These are phyloP conservation scores for Drosophila burlai DNA, from an alignment of 1,140 invertebrate species.

Conservation along the genomic window DNA sequence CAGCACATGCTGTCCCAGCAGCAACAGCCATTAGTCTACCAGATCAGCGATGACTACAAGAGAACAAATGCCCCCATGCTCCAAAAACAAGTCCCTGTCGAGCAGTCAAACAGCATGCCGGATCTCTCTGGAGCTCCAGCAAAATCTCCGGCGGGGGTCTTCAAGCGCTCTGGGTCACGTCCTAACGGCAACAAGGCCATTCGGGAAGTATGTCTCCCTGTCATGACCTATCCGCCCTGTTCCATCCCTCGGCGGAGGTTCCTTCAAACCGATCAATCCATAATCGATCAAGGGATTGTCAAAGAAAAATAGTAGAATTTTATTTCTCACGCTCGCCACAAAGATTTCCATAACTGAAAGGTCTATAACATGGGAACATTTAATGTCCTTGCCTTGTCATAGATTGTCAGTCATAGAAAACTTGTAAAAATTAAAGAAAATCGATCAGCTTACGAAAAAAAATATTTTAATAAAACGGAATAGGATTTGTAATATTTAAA, in stretches of 20 bases:
- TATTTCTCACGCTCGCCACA: neutral
- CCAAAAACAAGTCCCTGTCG: neutral
- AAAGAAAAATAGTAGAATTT: constrained; percentile 3
- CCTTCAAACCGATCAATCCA: neutral
- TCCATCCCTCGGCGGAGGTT: neutral
- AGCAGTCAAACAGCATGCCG: constrained; percentile 51
- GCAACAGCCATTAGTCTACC: constrained; percentile 28
- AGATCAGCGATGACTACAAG: constrained; percentile 2
- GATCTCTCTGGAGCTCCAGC: constrained; percentile 24
- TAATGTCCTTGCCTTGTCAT: neutral
- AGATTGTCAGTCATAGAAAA: constrained; percentile 13
- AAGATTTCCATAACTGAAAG: constrained; percentile 13
- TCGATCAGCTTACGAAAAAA: neutral
- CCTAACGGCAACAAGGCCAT: neutral
- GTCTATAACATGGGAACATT: constrained; percentile 1
- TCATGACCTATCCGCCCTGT: constrained; percentile 28
- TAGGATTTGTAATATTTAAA: neutral
- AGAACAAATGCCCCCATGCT: neutral
- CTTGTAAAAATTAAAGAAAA: neutral
- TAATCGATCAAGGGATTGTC: neutral
- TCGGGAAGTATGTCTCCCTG: constrained; percentile 3
- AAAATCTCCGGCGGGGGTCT: neutral
- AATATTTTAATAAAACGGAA: constrained; percentile 1
- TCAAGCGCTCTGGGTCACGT: neutral
- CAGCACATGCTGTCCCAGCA: constrained; percentile 62